A percentile compares a stretch with the other conserved stretches of the same genome.
These are phyloP conservation scores for Holothuria scabra DNA, from an alignment of 53 echinoderm and acorn worm species.

Conservation along the genomic window DNA sequence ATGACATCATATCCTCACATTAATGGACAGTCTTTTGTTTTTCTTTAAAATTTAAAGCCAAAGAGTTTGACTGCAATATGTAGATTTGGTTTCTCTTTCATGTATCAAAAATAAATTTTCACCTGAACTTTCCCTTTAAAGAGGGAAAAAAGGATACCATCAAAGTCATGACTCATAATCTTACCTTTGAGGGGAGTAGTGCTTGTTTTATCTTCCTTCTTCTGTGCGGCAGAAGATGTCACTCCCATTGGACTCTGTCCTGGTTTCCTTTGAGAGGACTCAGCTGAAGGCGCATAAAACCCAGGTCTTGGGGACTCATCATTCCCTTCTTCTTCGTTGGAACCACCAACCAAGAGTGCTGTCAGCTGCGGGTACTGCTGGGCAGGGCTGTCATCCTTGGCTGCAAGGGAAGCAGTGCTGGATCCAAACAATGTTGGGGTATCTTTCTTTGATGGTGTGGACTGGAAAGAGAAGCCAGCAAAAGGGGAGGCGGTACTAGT, in stretches of 20 bases:
- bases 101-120: no score
- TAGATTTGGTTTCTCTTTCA: no score
- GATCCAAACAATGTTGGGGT: not conserved
- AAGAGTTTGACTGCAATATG: no score
- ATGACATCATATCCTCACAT: no score
- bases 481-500: constrained; percentile 52
- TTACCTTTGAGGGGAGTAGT: not conserved
- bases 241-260: constrained; percentile 66
- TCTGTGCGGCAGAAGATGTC: not conserved
- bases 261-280: constrained; percentile 44
- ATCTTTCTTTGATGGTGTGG: constrained; percentile 19
- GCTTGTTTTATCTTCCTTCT: not conserved
- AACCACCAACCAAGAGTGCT: constrained; percentile 10
- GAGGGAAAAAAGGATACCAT: no score
- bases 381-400: not conserved
- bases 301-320: constrained; percentile 51
- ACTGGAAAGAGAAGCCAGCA: constrained; percentile 65
- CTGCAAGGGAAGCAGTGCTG: not conserved
- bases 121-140: no score
- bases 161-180: not conserved
- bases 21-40: no score
- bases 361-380: constrained; percentile 44
- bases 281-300: constrained; percentile 45
- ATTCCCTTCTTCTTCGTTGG: not conserved
- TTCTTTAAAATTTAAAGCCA: no score